Base-by-base conservation (phyloP, 1,140 invertebrate genomes). In the Orius insidiosus region DNA sequence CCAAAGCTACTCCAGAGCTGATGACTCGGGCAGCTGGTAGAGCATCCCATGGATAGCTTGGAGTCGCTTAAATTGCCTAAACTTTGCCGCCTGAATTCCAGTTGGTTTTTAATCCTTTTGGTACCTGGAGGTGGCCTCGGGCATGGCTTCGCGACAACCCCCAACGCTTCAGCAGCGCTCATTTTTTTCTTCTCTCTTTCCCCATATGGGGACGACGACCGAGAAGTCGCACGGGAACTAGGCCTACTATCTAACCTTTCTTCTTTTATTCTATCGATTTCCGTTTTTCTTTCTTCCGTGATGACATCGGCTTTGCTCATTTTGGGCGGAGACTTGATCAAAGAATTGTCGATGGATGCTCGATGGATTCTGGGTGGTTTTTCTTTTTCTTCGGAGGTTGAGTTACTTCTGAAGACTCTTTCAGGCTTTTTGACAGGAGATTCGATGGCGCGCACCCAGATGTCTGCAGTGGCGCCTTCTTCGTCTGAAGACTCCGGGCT, bases 121-220 rank as follows among this genome's bases (percentile, higher is more conserved):
- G 44, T 49, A 13, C 51, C 47, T 0, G 53, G 52, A 3, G 52
- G 46, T 8, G 53, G 51, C 18, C 56, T 45, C 3, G 56, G 56
- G 41, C 55, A 56, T 5, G 56, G 56, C 45, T 58, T 58, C n/a
- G 56, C 54, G 9, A 58, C 49, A 5, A 58, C 56, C 6, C 56
- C 56, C 2, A 58, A 38, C 7, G 56, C 56, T 48, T 58, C 56
- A 2, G 56, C 56, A 8, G 56, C 56, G 46, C 55, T 58, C 2
- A 58, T 55, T 45, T 52, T 55, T 15, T 47, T 50, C 16, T 41
- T 50, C 5, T 42, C 30, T 15, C 33, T 32, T 15, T 47, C 44
- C 6, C 38, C 30, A 31, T 54, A 56, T 4, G 54, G 54, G 5
- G 52, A 53, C 1, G 54, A 55, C 4, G 54, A 55, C 34, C 54